These are phyloP conservation scores for Meda fulgida DNA, from an alignment of 2,797 vertebrate species.

Conservation along the genomic window DNA sequence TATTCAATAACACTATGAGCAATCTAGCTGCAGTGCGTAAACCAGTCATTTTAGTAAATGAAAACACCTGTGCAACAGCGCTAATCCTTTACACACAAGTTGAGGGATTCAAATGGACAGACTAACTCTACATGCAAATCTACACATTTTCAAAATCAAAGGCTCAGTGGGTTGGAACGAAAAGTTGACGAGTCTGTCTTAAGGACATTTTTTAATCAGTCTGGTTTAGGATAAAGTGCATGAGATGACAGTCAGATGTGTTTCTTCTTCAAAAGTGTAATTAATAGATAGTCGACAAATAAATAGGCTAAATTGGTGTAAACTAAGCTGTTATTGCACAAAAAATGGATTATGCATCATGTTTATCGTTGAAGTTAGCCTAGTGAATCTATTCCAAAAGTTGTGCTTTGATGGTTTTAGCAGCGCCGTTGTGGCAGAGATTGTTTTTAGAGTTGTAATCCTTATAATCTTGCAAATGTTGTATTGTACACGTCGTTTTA, in stretches of 20 bases:
- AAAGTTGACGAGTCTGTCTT: background rate
- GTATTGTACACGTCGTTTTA: background rate
- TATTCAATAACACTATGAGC: constrained; percentile 4
- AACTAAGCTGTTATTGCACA: too few species aligned
- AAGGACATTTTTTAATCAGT: too few species aligned
- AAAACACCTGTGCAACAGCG: background rate
- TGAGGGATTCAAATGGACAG: background rate
- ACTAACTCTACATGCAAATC: background rate
- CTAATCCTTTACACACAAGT: background rate
- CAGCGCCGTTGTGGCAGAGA: background rate
- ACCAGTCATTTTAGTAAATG: constrained; percentile 3
- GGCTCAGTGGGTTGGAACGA: background rate
- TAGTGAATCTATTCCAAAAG: background rate
- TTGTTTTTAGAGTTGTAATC: constrained; percentile 4
- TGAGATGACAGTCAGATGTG: background rate
- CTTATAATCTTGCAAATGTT: constrained; percentile 15
- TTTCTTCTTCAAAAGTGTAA: background rate
- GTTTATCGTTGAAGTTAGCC: background rate
- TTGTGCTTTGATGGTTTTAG: constrained; percentile 16
- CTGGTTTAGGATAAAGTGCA: background rate
- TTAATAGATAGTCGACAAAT: background rate
- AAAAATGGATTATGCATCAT: background rate
- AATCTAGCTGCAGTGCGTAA: background rate
- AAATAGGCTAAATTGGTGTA: background rate
- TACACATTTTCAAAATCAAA: background rate